A percentile compares a stretch with the other conserved stretches of the same genome.
Evolutionary conservation across 37 sponge, comb jelly and placozoan species (phyloP).

Genomic region (Lycopodina hypogea): DNA sequence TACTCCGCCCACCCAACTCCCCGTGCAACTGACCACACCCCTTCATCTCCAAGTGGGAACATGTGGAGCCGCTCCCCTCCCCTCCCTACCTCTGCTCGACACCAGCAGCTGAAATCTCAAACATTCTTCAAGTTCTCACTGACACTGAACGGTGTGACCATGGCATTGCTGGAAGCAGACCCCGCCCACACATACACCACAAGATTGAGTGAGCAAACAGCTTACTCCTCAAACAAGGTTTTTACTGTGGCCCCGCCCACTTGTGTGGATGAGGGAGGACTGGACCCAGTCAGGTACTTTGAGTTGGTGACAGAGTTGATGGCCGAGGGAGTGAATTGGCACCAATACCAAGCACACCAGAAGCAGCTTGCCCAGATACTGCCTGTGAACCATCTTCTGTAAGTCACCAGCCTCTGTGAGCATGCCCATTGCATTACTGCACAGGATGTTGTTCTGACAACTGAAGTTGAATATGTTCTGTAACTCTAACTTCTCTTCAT

Average conservation of each 20-base stretch:
- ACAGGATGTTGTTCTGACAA: not conserved
- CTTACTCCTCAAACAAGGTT: not conserved
- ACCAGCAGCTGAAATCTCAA: not conserved
- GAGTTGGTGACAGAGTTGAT: conserved; percentile 26
- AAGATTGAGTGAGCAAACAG: too few relatives aligned
- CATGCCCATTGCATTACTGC: not conserved
- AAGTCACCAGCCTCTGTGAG: conserved; percentile 21
- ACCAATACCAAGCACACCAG: not conserved
- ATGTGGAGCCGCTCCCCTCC: not conserved
- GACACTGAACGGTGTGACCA: conserved; percentile 43
- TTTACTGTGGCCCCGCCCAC: not conserved
- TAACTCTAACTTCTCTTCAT: not conserved
- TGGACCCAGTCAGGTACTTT: conserved; percentile 52
- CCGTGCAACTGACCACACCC: too few relatives aligned
- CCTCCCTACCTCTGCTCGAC: not conserved
- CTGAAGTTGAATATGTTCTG: too few relatives aligned
- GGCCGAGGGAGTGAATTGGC: conserved; percentile 23
- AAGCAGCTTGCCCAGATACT: conserved; percentile 40
- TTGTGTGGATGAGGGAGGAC: conserved; percentile 41
- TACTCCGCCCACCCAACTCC: not conserved
- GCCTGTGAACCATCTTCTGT: conserved; percentile 57
- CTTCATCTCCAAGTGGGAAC: too few relatives aligned
- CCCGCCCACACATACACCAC: conserved; percentile 41
- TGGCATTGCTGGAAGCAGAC: conserved; percentile 39
- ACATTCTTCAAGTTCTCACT: conserved; percentile 26